Conservation (phyloP, 2,888 invertebrate species). For the Drosophila kanekoi region DNA sequence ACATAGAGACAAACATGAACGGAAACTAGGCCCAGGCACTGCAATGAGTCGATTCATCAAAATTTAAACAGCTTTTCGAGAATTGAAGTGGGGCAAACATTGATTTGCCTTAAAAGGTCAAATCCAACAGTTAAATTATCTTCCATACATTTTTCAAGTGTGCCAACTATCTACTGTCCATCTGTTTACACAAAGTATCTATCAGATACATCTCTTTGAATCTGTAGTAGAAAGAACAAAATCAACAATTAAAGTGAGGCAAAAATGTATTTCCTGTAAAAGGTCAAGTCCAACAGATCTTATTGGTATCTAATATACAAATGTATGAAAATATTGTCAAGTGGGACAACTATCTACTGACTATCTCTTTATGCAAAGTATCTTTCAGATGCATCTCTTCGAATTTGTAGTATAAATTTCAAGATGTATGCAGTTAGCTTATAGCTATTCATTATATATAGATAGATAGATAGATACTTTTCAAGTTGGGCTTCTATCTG, state of each 20-base stretch:
- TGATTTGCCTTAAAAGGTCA: slow-evolving; percentile 25
- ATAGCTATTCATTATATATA: too few relatives aligned
- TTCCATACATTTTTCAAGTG: too few relatives aligned
- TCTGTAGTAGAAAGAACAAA: too few relatives aligned
- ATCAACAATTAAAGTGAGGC: slow-evolving; percentile 17
- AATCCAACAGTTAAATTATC: slow-evolving; percentile 12
- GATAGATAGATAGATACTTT: not conserved
- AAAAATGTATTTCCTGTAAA: slow-evolving; percentile 21
- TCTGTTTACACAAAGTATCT: not conserved
- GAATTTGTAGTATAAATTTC: too few relatives aligned
- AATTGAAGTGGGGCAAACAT: slow-evolving; percentile 20
- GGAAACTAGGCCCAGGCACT: slow-evolving; percentile 15
- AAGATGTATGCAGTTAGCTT: too few relatives aligned
- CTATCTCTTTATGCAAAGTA: not conserved
- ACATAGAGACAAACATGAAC: slow-evolving; percentile 27
- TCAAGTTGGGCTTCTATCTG: not conserved
- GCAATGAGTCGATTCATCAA: slow-evolving; percentile 24
- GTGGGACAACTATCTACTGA: not conserved
- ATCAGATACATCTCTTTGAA: not conserved
- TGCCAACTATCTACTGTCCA: not conserved
- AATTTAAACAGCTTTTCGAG: slow-evolving; percentile 22
- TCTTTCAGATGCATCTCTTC: not conserved
- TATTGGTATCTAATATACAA: not conserved
- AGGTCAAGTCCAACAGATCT: slow-evolving; percentile 14
- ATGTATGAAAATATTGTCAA: too few relatives aligned